Evolutionary conservation across 1,140 invertebrate genomes (phyloP).

Genomic region (Cryptotermes secundus): DNA sequence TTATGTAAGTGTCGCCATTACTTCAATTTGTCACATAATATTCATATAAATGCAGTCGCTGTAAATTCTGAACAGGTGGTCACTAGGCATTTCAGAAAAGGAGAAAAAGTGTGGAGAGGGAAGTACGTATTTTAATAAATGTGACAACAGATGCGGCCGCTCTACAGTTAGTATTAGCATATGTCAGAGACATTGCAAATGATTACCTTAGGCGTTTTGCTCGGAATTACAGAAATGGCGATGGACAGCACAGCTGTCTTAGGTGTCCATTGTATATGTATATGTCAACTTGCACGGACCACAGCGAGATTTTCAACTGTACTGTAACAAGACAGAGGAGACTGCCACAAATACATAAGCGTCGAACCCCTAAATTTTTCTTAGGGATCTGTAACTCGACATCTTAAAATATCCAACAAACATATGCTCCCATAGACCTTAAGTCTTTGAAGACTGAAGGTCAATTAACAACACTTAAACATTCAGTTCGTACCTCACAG

Average conservation of each 20-base stretch:
- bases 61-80: neutral
- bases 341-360: neutral
- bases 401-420: no score
- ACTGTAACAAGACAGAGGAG: neutral
- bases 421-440: no score
- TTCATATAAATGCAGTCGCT: constrained; percentile 10
- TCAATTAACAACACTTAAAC: no score
- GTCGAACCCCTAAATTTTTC: no score
- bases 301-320: neutral
- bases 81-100: neutral
- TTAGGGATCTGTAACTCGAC: no score
- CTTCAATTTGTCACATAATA: neutral
- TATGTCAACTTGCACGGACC: no score
- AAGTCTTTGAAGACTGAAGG: no score
- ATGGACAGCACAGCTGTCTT: neutral
- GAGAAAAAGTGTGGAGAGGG: neutral
- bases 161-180: neutral
- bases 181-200: constrained; percentile 3
- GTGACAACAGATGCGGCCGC: neutral
- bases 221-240: neutral
- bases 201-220: neutral
- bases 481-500: no score
- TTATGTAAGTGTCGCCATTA: neutral
- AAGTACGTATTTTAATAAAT: neutral
- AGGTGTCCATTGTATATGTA: neutral